Conservation (phyloP, 2,113 vertebrate species). For the Phalacrocorax aristotelis region DNA sequence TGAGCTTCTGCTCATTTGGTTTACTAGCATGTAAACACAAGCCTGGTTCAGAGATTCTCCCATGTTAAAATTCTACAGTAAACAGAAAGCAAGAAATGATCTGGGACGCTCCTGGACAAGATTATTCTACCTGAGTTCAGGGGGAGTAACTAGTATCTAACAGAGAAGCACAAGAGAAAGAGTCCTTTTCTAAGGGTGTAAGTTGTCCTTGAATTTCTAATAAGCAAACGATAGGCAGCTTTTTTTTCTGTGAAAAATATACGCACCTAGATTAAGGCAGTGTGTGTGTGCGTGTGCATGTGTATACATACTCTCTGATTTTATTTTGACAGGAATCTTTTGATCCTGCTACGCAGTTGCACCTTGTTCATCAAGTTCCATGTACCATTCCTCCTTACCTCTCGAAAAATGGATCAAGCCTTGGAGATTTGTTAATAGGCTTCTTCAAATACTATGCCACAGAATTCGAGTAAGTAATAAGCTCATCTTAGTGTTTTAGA, state of each 20-base stretch:
- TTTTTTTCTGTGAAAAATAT: neutral
- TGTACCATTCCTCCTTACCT: conserved; percentile 81
- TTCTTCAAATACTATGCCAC: conserved; percentile 94
- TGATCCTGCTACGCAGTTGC: conserved; percentile 83
- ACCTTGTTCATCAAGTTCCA: conserved; percentile 84
- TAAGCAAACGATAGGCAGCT: neutral
- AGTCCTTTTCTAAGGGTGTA: neutral
- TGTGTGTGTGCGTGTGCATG: neutral
- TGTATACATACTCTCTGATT: neutral
- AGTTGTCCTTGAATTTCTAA: neutral
- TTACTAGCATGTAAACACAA: neutral
- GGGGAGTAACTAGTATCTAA: neutral
- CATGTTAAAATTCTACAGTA: neutral
- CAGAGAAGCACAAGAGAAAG: neutral
- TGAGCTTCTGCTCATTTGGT: neutral
- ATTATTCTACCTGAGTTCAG: neutral
- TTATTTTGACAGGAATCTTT: conserved; percentile 85
- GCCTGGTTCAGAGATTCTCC: neutral
- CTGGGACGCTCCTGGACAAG: neutral
- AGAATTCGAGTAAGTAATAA: conserved; percentile 88
- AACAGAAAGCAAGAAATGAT: neutral
- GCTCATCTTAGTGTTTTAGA: neutral
- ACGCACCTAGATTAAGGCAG: neutral
- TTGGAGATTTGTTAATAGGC: conserved; percentile 90
- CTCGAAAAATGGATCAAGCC: conserved; percentile 87